Base-by-base conservation (phyloP, 2,888 invertebrate species). In the Netelia melanura region DNA sequence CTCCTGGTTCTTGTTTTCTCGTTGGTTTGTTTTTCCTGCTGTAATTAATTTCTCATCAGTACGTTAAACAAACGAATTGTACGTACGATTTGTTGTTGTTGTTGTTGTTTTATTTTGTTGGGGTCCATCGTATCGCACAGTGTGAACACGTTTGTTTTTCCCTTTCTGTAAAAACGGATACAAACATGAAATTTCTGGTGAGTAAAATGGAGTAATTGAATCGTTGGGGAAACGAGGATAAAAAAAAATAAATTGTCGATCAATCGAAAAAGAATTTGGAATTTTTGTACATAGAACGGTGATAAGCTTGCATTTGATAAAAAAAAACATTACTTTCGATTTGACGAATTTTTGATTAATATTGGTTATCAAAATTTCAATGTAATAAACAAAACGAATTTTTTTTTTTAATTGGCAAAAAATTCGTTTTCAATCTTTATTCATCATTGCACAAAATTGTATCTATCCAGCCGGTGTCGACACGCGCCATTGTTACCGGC, bases 121-220 rank as follows among this genome's bases (percentile, higher is more conserved):
- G 30, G 30, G 30, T 52, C n/a, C 10, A 48, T 38, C 74, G 58
- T 23, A 70, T 75, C 56, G 44, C 56, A 62, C 68, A 80, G 64
- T 81, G 86, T 86, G 87, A 84, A 84, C 9, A 72, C 52, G 30
- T 76, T 43, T 58, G 48, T 70, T 56, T n/a, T 68, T 17, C 38
- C 56, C 58, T 62, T 58, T 71, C 17, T 21, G 68, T 64, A 11
- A 67, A 77, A 80, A 86, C 85, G 89, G 87, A 89, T 87, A 92
- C 94, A 93, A 87, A 89, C 17, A 94, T 95, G 94, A 94, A 94
- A 91, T 92, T 92, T 90, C 90, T 94, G 94, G 95, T 95, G 92
- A 95, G 95, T 93, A 79, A 82, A 10, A 58, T 54, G 58, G 10
- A 0, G 48, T 9, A 11, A 48, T 48, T 17, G 6, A 10, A 1